Base-by-base conservation (phyloP, 1,140 invertebrate genomes). In the Nomia melanderi region DNA sequence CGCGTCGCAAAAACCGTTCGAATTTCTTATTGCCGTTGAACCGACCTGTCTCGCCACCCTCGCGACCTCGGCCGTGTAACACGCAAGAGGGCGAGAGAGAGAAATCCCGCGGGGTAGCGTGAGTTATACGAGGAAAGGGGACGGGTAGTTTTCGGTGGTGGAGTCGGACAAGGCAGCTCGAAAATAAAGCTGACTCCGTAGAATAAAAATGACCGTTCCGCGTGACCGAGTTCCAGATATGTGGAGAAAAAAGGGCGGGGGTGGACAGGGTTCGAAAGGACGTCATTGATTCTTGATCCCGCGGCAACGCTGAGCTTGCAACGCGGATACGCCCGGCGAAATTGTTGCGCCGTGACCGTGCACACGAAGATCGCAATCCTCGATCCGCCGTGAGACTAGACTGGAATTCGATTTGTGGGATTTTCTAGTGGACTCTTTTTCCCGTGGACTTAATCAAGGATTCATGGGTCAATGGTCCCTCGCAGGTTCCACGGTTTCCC, bases 191-290 rank as follows among this genome's bases (percentile, higher is more conserved):
- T 76, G 64, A 76, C 65, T 76, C 27, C 4, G 54, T 76, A 27
- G 66, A 76, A 74, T 74, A 66, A 74, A 66, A 44, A 66, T 74
- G 47, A 64, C 62, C 72, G 44, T 65, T 66, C 72, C 62, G n/a
- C 72, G 62, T 66, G 72, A 74, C 62, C 72, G 63, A 66, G n/a
- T 56, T 66, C 36, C 63, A 74, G 69, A 76, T 70, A 76, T 53
- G 31, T 33, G 36, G 27, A 39, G 36, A 47, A 67, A 47, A 41
- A 20, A 41, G 14, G 11, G 67, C 7, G 9, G 2, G 12, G 36
- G 36, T 39, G 12, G 50, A 7, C n/a, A 39, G 3, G 12, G 14
- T 11, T 2, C 17, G 23, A 3, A 4, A 29, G 8, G 25, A 67
- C 47, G 47, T 57, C 72, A 66, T 74, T 74, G 72, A 74, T 74